A percentile compares a stretch with the other conserved stretches of the same genome.
Conservation (phyloP, 2,797 vertebrate species). For the Neosilurus hyrtlii region DNA sequence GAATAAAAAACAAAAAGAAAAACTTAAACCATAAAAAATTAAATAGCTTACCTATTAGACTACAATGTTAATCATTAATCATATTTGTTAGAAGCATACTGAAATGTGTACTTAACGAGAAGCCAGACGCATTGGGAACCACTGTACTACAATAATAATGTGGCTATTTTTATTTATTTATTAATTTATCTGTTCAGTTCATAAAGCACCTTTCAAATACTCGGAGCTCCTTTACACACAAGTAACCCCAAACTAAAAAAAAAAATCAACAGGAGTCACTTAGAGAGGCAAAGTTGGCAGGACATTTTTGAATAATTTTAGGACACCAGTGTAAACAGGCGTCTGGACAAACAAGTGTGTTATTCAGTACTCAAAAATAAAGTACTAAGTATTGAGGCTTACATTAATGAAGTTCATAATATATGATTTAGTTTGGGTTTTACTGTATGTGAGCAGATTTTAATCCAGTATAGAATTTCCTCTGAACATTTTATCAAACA, state of each 20-base stretch:
- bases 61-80: background rate
- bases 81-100: background rate
- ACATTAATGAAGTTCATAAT: background rate
- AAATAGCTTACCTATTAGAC: too few relatives aligned
- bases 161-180: background rate
- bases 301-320: slow-evolving; percentile 61
- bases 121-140: background rate
- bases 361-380: slow-evolving; percentile 61
- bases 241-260: background rate
- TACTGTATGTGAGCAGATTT: background rate
- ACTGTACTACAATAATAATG: background rate
- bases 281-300: slow-evolving; percentile 55
- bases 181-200: background rate
- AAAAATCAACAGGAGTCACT: slow-evolving; percentile 17
- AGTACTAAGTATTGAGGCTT: background rate
- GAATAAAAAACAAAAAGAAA: background rate
- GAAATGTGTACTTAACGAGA: background rate
- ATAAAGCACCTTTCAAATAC: background rate
- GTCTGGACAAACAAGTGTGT: slow-evolving; percentile 60
- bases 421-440: background rate
- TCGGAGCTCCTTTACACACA: background rate
- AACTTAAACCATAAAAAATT: background rate
- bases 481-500: background rate
- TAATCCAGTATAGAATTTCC: background rate
- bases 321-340: slow-evolving; percentile 56